Base-by-base conservation (phyloP, 2,888 invertebrate species). In the Caenorhabditis panamensis region DNA sequence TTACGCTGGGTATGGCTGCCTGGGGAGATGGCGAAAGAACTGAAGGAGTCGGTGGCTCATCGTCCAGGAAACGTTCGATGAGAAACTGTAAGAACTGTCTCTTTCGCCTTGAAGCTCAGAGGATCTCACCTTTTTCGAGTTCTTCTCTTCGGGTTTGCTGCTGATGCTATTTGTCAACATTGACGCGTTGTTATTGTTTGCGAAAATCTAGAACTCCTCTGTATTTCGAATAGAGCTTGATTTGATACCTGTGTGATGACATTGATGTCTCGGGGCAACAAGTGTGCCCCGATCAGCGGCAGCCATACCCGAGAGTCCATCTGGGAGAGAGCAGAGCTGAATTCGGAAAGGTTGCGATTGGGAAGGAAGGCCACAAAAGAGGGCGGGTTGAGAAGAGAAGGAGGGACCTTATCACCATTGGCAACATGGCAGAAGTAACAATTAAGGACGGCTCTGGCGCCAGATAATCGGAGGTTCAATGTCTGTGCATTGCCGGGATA, bases 261-360 rank as follows among this genome's bases (percentile, higher is more conserved):
- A 56, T 47, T 67, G 16, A 72, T 53, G 22, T 78, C 61, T 49
- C 71, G 64, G 22, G 67, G 62, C 67, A 73, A 63, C 54, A 73
- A 51, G 28, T 67, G 64, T 3, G 72, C 51, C 20, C 72, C 79
- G 63, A 75, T 69, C 63, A 75, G 53, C 58, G 79, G 79, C 79
- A 80, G 79, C 79, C 79, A 80, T 80, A 80, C 79, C 79, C 79
- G 68, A 61, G 79, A 80, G 59, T 80, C 79, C 79, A 80, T 80
- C 31, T 20, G 37, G 11, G 22, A 54, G 41, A 16, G 63, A 71
- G 63, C 58, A 69, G 63, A 58, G 63, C 64, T 26, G 1, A 11
- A 20, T 58, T 51, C 41, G 3, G n/a, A n/a, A n/a, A 11, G 47
- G 11, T 13, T 20, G n/a, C 28, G 51, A 47, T 54, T 37, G 18